Percentiles rank a stretch among this genome's conserved stretches.
These are phyloP conservation scores for Hormiphora californensis DNA, from an alignment of 37 sponge, comb jelly and placozoan genomes.

Conservation along the genomic window DNA sequence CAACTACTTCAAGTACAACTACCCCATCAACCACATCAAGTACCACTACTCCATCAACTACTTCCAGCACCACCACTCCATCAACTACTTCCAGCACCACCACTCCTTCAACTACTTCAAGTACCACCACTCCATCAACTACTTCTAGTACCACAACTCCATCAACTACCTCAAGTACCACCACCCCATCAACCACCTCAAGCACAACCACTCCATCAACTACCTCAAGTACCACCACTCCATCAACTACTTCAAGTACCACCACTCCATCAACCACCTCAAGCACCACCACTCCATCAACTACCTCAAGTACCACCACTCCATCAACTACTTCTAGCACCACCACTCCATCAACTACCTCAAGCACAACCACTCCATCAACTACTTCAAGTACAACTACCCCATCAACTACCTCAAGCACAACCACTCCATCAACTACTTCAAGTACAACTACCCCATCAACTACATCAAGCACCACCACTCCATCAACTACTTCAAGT, in stretches of 20 bases:
- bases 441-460: constrained; percentile 19
- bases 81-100: too few relatives aligned
- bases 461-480: constrained; percentile 7
- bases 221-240: constrained; percentile 10
- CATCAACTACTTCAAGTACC: constrained; percentile 22
- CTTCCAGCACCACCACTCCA: constrained; percentile 4
- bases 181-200: background rate
- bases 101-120: constrained; percentile 1
- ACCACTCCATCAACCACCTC: background rate
- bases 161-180: background rate
- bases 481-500: background rate
- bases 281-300: constrained; percentile 1
- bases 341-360: background rate
- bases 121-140: background rate
- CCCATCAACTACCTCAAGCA: constrained; percentile 27
- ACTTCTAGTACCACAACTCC: constrained; percentile 6
- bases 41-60: background rate
- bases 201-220: constrained; percentile 4
- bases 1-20: constrained; percentile 8
- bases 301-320: constrained; percentile 4
- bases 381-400: too few relatives aligned
- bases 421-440: background rate
- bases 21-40: background rate
- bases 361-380: constrained; percentile 11
- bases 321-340: background rate